These are phyloP conservation scores for Apodemia hepburni DNA, from an alignment of 2,888 invertebrate genomes.

Conservation along the genomic window DNA sequence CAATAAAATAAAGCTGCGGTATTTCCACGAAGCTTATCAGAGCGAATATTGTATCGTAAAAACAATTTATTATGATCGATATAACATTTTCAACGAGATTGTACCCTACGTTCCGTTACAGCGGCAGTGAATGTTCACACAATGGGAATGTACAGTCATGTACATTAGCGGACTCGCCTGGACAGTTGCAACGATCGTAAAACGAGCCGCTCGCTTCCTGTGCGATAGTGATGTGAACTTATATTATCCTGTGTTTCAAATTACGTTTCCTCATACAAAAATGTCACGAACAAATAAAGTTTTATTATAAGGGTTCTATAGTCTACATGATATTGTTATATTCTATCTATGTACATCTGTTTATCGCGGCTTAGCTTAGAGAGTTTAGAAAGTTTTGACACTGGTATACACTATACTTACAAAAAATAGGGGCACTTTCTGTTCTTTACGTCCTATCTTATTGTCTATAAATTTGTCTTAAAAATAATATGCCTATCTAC, in stretches of 20 bases:
- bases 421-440: too few species aligned
- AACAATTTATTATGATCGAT: constrained; percentile 9
- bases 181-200: constrained; percentile 47
- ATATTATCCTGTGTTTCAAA: not conserved
- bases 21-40: constrained; percentile 16
- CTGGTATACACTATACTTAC: too few species aligned
- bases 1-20: constrained; percentile 10
- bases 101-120: constrained; percentile 33
- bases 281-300: too few species aligned
- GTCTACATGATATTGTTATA: too few species aligned
- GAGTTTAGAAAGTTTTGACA: too few species aligned
- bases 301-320: too few species aligned
- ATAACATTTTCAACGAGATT: constrained; percentile 22
- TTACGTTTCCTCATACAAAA: too few species aligned
- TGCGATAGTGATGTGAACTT: constrained; percentile 25
- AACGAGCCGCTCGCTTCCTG: constrained; percentile 38
- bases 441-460: too few species aligned
- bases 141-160: constrained; percentile 38
- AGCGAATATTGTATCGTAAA: constrained; percentile 12
- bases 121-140: constrained; percentile 34
- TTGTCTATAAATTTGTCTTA: too few species aligned
- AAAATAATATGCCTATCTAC: too few species aligned
- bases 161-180: constrained; percentile 39
- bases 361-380: too few species aligned
- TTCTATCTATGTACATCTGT: too few species aligned